A percentile compares a stretch with the other conserved stretches of the same genome.
These are phyloP conservation scores for Myrmophylax atrothorax DNA, from an alignment of 2,113 vertebrate species.

Conservation along the genomic window DNA sequence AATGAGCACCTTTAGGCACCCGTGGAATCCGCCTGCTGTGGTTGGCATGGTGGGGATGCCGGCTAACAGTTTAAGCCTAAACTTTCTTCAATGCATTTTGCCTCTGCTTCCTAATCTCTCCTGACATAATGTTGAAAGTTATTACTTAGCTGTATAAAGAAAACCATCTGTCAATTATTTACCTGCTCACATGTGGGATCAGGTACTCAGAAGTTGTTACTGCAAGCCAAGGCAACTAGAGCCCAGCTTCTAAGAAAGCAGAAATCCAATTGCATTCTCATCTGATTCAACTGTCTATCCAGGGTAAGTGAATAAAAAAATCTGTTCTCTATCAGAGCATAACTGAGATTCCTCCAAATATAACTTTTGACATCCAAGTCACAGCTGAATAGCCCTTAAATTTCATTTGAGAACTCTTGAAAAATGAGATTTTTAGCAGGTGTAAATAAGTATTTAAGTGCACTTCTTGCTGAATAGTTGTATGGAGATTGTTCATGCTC, in stretches of 20 bases:
- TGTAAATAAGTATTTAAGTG: not conserved
- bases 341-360: conserved; percentile 2
- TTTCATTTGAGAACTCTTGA: not conserved
- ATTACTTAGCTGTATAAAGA: conserved; percentile 55
- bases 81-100: not conserved
- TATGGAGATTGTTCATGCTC: not conserved
- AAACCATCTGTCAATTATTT: conserved; percentile 63
- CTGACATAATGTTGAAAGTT: conserved; percentile 59
- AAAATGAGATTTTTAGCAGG: conserved; percentile 21
- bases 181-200: conserved; percentile 38
- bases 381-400: not conserved
- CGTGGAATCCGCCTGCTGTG: not conserved
- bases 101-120: conserved; percentile 24
- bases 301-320: not conserved
- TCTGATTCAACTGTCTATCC: not conserved
- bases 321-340: not conserved
- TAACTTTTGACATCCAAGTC: conserved; percentile 2
- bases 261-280: not conserved
- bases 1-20: conserved; percentile 19
- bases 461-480: not conserved
- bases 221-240: not conserved
- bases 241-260: not conserved
- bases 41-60: not conserved
- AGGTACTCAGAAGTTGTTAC: conserved; percentile 13
- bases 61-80: not conserved